These are phyloP conservation scores for Dinomys branickii DNA, from an alignment of 2,113 vertebrate genomes.

Conservation along the genomic window DNA sequence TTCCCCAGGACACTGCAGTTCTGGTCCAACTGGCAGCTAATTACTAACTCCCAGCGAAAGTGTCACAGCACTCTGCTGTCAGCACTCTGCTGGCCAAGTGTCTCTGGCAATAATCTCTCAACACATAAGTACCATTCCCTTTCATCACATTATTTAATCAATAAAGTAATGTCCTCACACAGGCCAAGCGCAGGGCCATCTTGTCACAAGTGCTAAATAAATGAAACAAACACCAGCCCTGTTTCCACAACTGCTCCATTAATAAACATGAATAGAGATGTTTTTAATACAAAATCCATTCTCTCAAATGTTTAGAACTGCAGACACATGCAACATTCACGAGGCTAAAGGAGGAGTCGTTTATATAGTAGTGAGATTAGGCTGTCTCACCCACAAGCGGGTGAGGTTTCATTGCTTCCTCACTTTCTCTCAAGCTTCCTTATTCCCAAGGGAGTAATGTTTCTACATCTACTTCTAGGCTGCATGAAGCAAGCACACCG, in stretches of 20 bases:
- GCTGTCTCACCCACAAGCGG: background rate
- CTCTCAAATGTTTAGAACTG: conserved; percentile 60
- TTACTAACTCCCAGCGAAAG: conserved; percentile 81
- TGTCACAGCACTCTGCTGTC: conserved; percentile 84
- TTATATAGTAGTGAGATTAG: background rate
- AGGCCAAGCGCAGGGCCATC: conserved; percentile 79
- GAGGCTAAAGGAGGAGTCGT: background rate
- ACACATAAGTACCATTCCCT: conserved; percentile 84
- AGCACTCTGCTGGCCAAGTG: conserved; percentile 85
- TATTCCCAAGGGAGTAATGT: background rate
- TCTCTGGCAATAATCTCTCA: conserved; percentile 87
- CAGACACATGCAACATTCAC: background rate
- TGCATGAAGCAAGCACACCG: background rate
- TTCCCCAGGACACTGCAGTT: conserved; percentile 77
- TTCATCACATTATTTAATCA: conserved; percentile 89
- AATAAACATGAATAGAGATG: conserved; percentile 64
- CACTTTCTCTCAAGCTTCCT: background rate
- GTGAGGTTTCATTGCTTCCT: background rate
- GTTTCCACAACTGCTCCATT: conserved; percentile 60
- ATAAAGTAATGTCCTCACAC: conserved; percentile 85
- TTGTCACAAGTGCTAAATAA: conserved; percentile 83
- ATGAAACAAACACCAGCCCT: conserved; percentile 79
- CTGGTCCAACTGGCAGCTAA: conserved; percentile 80
- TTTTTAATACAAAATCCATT: conserved; percentile 71
- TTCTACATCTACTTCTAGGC: background rate